Evolutionary conservation across 2,888 invertebrate genomes (phyloP), one percentile per base, ranked within the genome.

Genomic region (Drosophila multiciliata): DNA sequence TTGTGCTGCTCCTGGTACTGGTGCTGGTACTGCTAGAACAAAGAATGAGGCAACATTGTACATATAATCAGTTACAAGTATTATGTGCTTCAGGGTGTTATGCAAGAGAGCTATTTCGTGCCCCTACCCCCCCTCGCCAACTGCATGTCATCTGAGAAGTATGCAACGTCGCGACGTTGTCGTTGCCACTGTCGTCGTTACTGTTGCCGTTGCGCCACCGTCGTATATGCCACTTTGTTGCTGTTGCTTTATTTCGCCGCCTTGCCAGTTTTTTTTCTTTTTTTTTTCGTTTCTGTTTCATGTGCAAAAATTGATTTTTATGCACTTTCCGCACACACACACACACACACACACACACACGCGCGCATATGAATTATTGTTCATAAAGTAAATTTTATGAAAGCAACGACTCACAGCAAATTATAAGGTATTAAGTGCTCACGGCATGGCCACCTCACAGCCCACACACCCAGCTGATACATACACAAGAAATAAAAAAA

Each of bases 371-470:
- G 89, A 87, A 88, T 87, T 87, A 87, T 87, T 88, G 89, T 82
- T 84, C 87, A 84, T 86, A 88, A 86, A 87, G 89, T 84, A 88
- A 82, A 82, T 87, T 87, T 87, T 86, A 87, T 88, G 89, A 87
- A 87, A 81, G 87, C 87, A 87, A 75, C 82, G 82, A 88, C 80
- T 87, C 88, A 83, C 74, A 80, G 88, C 82, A 87, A 88, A 87
- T 88, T 87, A 87, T 87, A 87, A 86, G 87, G 87, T 82, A 88
- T 86, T 88, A 86, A 88, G 86, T 87, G 85, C 83, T 80, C 71
- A 75, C 75, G 80, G 82, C 82, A 67, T 66, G 80, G 76, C 75
- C 84, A 82, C 75, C 81, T 84, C 76, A 60, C 70, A 67, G 40
- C 26, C 50, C 57, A n/a, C 23, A 26, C 50, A 20, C 8, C 38